These are phyloP conservation scores for Acanthurus lineatus DNA, from an alignment of 2,797 vertebrate species.

Conservation along the genomic window DNA sequence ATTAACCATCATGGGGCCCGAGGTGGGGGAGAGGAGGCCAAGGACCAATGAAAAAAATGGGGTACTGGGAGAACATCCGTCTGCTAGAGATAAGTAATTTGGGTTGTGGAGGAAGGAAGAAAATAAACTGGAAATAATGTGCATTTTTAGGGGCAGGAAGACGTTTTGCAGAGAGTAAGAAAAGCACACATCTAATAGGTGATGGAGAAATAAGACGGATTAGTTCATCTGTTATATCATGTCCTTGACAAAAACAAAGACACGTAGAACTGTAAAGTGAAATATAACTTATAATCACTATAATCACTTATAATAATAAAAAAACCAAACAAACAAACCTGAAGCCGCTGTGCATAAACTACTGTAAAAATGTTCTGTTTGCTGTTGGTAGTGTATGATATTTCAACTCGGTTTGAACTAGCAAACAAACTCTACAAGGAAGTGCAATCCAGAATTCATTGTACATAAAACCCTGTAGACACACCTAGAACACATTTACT, in stretches of 20 bases:
- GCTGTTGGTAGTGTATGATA: neutral
- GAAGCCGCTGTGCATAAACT: no score
- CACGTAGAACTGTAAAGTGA: no score
- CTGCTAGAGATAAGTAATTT: slow-evolving; percentile 26
- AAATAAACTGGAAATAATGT: slow-evolving; percentile 11
- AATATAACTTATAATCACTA: no score
- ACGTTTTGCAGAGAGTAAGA: neutral
- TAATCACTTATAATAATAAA: no score
- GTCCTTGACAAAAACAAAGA: no score
- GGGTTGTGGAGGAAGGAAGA: slow-evolving; percentile 25
- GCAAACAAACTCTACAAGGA: neutral
- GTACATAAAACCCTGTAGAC: neutral
- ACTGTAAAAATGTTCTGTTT: no score
- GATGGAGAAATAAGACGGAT: neutral
- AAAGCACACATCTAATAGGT: neutral
- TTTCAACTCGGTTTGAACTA: neutral
- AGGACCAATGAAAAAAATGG: slow-evolving; percentile 58
- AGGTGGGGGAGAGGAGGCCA: slow-evolving; percentile 51
- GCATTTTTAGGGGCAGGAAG: neutral
- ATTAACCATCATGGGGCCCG: slow-evolving; percentile 45
- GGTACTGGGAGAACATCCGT: slow-evolving; percentile 66
- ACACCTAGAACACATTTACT: neutral
- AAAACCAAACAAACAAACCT: neutral
- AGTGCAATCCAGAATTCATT: neutral
- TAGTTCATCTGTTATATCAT: no score